Evolutionary conservation across 2,888 invertebrate genomes (phyloP).

Genomic region (Panorpa germanica): DNA sequence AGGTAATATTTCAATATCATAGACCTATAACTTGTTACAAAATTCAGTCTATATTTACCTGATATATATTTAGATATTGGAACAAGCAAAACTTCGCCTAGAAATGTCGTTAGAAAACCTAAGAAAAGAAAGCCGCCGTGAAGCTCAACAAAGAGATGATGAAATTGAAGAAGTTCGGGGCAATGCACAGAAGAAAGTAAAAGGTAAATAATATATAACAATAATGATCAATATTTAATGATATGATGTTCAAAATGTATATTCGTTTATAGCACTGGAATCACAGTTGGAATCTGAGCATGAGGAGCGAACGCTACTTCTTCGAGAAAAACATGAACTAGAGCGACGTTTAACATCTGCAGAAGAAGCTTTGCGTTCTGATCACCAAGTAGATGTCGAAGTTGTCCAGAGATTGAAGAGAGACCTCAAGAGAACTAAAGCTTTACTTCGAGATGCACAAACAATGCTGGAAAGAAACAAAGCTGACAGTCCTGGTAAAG

Average conservation of each 20-base stretch:
- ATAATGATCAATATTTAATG: slow-evolving; percentile 2
- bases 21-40: background rate
- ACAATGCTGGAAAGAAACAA: slow-evolving; percentile 77
- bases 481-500: slow-evolving; percentile 67
- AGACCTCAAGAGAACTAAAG: slow-evolving; percentile 78
- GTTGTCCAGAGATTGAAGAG: slow-evolving; percentile 55
- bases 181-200: slow-evolving; percentile 80
- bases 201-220: slow-evolving; percentile 34
- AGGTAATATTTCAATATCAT: slow-evolving; percentile 19
- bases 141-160: slow-evolving; percentile 78
- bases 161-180: slow-evolving; percentile 85
- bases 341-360: slow-evolving; percentile 68
- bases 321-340: slow-evolving; percentile 80
- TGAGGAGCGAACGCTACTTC: slow-evolving; percentile 67
- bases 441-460: slow-evolving; percentile 79
- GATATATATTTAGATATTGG: slow-evolving; percentile 43
- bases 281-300: slow-evolving; percentile 86
- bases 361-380: slow-evolving; percentile 56
- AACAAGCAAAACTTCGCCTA: slow-evolving; percentile 79
- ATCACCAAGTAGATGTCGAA: slow-evolving; percentile 51
- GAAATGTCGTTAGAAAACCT: slow-evolving; percentile 89
- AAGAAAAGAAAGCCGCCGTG: slow-evolving; percentile 76
- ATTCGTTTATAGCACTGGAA: slow-evolving; percentile 50
- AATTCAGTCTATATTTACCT: too few relatives aligned
- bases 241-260: slow-evolving; percentile 6